Conservation (phyloP, 2,113 vertebrate genomes). For the Macquaria ambigua region DNA sequence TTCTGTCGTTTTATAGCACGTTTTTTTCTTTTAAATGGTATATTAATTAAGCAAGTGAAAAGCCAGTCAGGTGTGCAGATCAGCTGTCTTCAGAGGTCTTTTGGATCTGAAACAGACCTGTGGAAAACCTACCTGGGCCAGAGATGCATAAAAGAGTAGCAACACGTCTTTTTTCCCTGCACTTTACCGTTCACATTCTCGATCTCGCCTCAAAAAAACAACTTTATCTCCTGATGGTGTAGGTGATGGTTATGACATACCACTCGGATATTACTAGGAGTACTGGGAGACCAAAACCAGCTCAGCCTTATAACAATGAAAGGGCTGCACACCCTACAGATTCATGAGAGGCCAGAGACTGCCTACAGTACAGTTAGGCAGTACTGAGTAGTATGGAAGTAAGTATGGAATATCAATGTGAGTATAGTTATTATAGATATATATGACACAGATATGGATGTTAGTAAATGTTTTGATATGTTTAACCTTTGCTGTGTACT, state of each 20-base stretch:
- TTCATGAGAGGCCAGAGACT: no score
- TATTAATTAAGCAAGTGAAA: neutral
- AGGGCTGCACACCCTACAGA: no score
- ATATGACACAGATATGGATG: neutral
- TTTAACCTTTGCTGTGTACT: slow-evolving; percentile 22
- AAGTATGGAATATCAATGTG: neutral
- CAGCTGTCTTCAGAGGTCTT: neutral
- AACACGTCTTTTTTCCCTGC: neutral
- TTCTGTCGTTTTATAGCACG: neutral
- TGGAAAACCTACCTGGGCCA: neutral
- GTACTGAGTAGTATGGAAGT: neutral
- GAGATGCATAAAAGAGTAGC: neutral
- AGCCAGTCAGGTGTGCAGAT: no score
- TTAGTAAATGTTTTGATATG: slow-evolving; percentile 1
- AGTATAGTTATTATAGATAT: neutral
- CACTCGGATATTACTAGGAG: no score
- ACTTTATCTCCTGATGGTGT: neutral
- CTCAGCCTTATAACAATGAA: neutral
- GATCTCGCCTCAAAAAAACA: neutral
- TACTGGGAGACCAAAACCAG: neutral
- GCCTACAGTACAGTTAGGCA: no score
- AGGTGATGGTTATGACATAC: neutral
- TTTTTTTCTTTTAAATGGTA: neutral
- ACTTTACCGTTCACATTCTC: neutral
- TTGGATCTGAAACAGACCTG: neutral